A percentile compares a stretch with the other conserved stretches of the same genome.
These are phyloP conservation scores for Heterodera schachtii DNA, from an alignment of 1,140 invertebrate genomes.

Conservation along the genomic window DNA sequence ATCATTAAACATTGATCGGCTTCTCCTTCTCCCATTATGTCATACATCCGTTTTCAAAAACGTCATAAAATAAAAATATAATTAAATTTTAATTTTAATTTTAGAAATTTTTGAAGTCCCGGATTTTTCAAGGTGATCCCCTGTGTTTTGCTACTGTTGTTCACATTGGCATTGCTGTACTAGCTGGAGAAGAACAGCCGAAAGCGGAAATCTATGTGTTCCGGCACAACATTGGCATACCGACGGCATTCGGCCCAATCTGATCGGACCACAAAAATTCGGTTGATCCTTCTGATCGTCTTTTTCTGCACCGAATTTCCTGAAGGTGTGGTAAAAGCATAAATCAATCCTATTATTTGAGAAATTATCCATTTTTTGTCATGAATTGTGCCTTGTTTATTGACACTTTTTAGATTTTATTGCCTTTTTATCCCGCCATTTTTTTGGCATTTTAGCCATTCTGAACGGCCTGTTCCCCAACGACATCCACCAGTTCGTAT, in stretches of 20 bases:
- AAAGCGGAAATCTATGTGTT: slow-evolving; percentile 44
- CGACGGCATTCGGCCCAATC: slow-evolving; percentile 39
- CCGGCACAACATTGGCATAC: slow-evolving; percentile 48
- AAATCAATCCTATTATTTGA: slow-evolving; percentile 5
- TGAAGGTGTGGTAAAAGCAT: slow-evolving; percentile 25
- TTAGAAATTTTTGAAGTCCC: slow-evolving; percentile 13
- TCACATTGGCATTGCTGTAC: slow-evolving; percentile 47
- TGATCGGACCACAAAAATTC: slow-evolving; percentile 52
- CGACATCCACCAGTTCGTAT: slow-evolving; percentile 57
- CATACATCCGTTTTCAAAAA: no score
- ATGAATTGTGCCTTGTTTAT: background rate
- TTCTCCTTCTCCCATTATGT: no score
- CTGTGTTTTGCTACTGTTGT: slow-evolving; percentile 47
- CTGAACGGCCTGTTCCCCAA: slow-evolving; percentile 54
- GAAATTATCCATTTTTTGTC: slow-evolving; percentile 4
- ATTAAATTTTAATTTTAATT: slow-evolving; percentile 17
- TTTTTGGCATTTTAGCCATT: slow-evolving; percentile 46
- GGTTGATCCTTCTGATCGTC: slow-evolving; percentile 48
- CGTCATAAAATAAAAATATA: background rate
- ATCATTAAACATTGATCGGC: no score
- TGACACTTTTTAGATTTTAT: slow-evolving; percentile 21
- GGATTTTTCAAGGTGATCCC: slow-evolving; percentile 47
- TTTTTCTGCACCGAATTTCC: slow-evolving; percentile 49
- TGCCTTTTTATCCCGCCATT: background rate
- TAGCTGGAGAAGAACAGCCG: slow-evolving; percentile 43